These are phyloP conservation scores for Philaenus spumarius DNA, from an alignment of 1,140 invertebrate species.

Conservation along the genomic window DNA sequence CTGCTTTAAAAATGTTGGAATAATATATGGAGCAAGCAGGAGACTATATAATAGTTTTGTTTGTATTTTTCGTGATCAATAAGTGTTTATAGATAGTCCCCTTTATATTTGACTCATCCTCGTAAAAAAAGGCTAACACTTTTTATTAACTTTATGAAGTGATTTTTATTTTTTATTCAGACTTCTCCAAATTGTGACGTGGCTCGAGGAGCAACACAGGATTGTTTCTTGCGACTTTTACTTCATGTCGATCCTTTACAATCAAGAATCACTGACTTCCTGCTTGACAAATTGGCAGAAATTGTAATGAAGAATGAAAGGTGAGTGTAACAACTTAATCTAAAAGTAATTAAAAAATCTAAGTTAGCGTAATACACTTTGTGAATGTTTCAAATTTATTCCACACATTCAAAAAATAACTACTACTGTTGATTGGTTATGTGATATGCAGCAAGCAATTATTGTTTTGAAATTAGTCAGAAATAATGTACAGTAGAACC, in stretches of 20 bases:
- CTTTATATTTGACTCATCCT: too few relatives aligned
- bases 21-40: too few relatives aligned
- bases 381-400: background rate
- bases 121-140: background rate
- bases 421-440: background rate
- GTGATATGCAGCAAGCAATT: background rate
- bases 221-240: conserved; percentile 24
- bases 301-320: conserved; percentile 16
- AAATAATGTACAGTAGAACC: too few relatives aligned
- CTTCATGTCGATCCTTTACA: conserved; percentile 25
- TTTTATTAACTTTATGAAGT: background rate
- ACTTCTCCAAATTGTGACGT: conserved; percentile 10
- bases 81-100: too few relatives aligned
- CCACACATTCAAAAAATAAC: background rate
- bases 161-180: too few relatives aligned
- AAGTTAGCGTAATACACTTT: background rate
- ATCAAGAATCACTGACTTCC: conserved; percentile 19
- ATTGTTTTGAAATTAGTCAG: too few relatives aligned
- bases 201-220: conserved; percentile 12
- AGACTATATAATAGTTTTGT: too few relatives aligned
- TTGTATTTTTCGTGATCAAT: too few relatives aligned
- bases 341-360: background rate
- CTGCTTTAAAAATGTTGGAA: too few relatives aligned
- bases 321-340: conserved; percentile 6
- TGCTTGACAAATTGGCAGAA: conserved; percentile 26